Conservation (phyloP, 2,113 vertebrate species). For the Phalacrocorax pelagicus region DNA sequence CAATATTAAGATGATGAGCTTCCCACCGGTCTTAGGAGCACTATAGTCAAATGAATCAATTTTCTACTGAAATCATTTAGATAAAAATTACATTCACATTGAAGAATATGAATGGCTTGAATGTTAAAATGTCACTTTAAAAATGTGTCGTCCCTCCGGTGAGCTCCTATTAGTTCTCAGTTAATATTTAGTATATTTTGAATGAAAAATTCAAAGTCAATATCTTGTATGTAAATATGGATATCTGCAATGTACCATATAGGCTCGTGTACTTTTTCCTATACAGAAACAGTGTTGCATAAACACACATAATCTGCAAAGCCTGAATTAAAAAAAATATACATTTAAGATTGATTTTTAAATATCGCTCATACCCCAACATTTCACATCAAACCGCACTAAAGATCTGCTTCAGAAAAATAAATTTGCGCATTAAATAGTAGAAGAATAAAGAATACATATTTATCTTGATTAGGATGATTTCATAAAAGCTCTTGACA, state of each 20-base stretch:
- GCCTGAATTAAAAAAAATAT: not conserved
- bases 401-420: constrained; percentile 10
- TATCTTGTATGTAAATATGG: not conserved
- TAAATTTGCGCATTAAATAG: constrained; percentile 44
- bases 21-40: constrained; percentile 77
- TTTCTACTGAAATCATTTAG: constrained; percentile 77
- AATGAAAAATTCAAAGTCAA: constrained; percentile 38
- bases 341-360: constrained; percentile 13
- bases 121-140: constrained; percentile 75
- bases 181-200: constrained; percentile 65
- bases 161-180: constrained; percentile 50
- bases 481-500: constrained; percentile 46
- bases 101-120: constrained; percentile 71
- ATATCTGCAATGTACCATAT: not conserved
- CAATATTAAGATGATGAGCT: constrained; percentile 81
- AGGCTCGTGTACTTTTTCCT: not conserved
- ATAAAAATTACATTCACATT: constrained; percentile 74
- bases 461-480: constrained; percentile 61
- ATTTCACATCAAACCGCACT: not conserved
- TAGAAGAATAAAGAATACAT: constrained; percentile 42
- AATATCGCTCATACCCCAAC: not conserved
- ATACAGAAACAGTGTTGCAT: not conserved
- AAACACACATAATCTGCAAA: not conserved
- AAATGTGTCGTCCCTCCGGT: constrained; percentile 55
- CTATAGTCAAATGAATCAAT: constrained; percentile 79